Conservation (phyloP, 2,113 vertebrate species). For the Nyctereutes procyonoides region DNA sequence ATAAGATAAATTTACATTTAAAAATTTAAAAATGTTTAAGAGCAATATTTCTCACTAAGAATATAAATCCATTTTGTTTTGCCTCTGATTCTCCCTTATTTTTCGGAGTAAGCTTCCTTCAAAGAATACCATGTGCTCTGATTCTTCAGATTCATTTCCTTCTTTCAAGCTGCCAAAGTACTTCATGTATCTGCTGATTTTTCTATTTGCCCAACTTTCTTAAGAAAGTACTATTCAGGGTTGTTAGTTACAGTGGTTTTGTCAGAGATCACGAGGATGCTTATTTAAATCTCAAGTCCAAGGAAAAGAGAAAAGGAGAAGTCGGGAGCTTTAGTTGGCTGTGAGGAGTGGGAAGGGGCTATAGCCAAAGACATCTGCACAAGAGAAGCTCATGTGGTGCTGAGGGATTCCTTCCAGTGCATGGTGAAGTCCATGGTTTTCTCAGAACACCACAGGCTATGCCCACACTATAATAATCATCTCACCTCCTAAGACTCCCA, state of each 20-base stretch:
- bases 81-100: background rate
- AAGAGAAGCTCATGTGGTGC: background rate
- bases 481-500: background rate
- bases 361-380: background rate
- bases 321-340: background rate
- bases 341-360: background rate
- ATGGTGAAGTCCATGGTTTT: background rate
- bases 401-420: background rate
- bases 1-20: constrained; percentile 4
- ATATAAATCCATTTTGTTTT: background rate
- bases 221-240: background rate
- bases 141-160: constrained; percentile 18
- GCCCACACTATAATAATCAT: background rate
- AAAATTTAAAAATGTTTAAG: background rate
- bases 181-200: background rate
- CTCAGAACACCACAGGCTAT: background rate
- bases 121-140: background rate
- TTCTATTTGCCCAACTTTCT: constrained; percentile 5
- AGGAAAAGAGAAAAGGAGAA: background rate
- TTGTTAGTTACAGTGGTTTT: background rate
- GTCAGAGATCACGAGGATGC: background rate
- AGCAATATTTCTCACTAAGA: constrained; percentile 18
- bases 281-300: background rate
- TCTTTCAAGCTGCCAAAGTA: background rate
- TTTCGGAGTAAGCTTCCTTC: background rate